A percentile compares a stretch with the other conserved stretches of the same genome.
Evolutionary conservation across 2,797 vertebrate species (phyloP).

Genomic region (Naso thynnoides): DNA sequence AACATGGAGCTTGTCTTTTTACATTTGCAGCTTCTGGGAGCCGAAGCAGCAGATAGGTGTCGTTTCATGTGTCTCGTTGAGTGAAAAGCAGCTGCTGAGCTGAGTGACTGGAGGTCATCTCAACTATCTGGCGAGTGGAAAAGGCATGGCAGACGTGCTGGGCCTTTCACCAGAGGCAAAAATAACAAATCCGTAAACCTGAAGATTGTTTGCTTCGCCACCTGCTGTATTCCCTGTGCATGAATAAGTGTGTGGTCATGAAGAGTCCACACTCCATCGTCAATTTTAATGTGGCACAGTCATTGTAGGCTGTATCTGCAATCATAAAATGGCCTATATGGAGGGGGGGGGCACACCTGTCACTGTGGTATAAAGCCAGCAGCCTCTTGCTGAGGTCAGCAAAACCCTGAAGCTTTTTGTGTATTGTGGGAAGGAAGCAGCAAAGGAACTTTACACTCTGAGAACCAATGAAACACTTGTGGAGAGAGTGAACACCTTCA

Average conservation of each 20-base stretch:
- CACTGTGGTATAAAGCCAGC: background rate
- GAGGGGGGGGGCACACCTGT: background rate
- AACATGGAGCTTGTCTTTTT: slow-evolving; percentile 52
- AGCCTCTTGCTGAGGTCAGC: slow-evolving; percentile 1
- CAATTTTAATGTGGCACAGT: background rate
- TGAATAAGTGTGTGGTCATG: background rate
- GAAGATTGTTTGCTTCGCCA: background rate
- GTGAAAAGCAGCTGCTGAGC: slow-evolving; percentile 50
- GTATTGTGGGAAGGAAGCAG: background rate
- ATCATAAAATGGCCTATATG: background rate
- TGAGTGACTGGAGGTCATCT: slow-evolving; percentile 58
- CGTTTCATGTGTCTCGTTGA: slow-evolving; percentile 47
- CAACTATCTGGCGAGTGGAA: slow-evolving; percentile 40
- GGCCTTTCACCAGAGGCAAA: slow-evolving; percentile 38
- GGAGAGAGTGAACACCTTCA: background rate
- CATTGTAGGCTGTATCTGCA: background rate
- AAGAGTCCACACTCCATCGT: background rate
- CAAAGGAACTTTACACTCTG: background rate
- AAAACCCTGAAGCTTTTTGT: background rate
- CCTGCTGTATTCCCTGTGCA: slow-evolving; percentile 3
- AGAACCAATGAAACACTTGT: background rate
- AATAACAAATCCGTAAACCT: background rate
- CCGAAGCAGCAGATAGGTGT: slow-evolving; percentile 29
- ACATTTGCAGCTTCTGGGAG: slow-evolving; percentile 20
- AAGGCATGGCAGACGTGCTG: slow-evolving; percentile 31